Percentiles rank a stretch among this genome's conserved stretches.
These are phyloP conservation scores for Drosophila paulistorum DNA, from an alignment of 1,140 invertebrate genomes.

Conservation along the genomic window DNA sequence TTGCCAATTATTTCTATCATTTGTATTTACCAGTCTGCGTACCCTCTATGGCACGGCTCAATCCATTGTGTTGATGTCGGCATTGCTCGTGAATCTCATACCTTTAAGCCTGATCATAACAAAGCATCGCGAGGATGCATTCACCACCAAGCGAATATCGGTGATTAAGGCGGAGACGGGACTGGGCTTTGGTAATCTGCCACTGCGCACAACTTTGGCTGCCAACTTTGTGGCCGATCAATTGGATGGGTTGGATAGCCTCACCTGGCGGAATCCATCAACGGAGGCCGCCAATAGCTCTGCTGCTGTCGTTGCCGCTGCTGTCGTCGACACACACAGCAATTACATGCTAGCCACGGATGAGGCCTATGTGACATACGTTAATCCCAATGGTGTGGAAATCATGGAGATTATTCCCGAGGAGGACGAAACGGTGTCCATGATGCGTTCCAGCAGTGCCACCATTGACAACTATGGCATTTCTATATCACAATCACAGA, in stretches of 20 bases:
- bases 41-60: conserved; percentile 78
- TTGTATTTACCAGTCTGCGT: conserved; percentile 80
- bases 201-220: conserved; percentile 57
- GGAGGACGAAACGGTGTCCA: conserved; percentile 77
- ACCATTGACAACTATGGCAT: conserved; percentile 78
- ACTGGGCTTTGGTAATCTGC: conserved; percentile 43
- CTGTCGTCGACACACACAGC: conserved; percentile 70
- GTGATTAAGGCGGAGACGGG: conserved; percentile 75
- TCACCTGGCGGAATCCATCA: conserved; percentile 66
- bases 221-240: conserved; percentile 73
- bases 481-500: conserved; percentile 38
- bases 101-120: conserved; percentile 78
- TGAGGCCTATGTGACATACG: conserved; percentile 77
- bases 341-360: conserved; percentile 79
- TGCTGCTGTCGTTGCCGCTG: conserved; percentile 51
- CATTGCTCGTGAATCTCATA: conserved; percentile 77
- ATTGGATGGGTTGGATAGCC: conserved; percentile 70
- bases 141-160: conserved; percentile 77
- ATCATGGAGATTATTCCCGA: conserved; percentile 82
- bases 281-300: conserved; percentile 16
- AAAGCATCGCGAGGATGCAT: conserved; percentile 75
- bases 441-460: conserved; percentile 75
- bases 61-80: conserved; percentile 76
- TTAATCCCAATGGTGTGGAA: conserved; percentile 82
- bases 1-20: conserved; percentile 78